Evolutionary conservation across 2,888 invertebrate genomes (phyloP).

Genomic region (Tortrix viridana): DNA sequence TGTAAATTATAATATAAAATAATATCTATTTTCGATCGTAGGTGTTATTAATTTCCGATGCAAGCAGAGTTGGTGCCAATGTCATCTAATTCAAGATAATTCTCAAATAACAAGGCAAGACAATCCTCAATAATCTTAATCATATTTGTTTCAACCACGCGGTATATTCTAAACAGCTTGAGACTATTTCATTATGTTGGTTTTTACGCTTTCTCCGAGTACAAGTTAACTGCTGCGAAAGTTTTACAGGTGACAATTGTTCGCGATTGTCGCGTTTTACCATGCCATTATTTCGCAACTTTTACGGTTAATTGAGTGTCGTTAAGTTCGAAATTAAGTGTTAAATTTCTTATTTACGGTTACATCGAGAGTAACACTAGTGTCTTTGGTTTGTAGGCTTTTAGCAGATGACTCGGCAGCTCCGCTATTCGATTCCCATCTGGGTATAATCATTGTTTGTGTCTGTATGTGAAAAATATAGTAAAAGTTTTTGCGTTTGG

Average conservation of each 20-base stretch:
- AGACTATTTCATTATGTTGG: slow-evolving; percentile 29
- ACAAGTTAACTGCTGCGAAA: slow-evolving; percentile 27
- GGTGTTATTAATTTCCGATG: not conserved
- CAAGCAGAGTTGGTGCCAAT: not conserved
- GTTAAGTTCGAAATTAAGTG: slow-evolving; percentile 24
- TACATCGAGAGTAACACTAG: slow-evolving; percentile 14
- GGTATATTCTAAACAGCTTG: slow-evolving; percentile 9
- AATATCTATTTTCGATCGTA: too few species aligned
- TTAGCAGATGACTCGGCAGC: not conserved
- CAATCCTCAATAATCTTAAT: slow-evolving; percentile 15
- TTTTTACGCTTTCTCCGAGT: slow-evolving; percentile 35
- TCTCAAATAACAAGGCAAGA: not conserved
- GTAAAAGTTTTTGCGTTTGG: too few species aligned
- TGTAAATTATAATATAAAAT: too few species aligned
- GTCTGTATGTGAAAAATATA: too few species aligned
- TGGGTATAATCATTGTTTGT: too few species aligned
- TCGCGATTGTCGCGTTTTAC: slow-evolving; percentile 25
- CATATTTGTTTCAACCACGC: slow-evolving; percentile 10
- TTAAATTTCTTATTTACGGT: slow-evolving; percentile 21
- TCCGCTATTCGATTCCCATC: too few species aligned
- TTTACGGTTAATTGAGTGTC: slow-evolving; percentile 25
- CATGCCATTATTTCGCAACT: slow-evolving; percentile 25
- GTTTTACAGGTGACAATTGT: slow-evolving; percentile 30
- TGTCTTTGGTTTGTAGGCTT: not conserved
- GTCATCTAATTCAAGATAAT: slow-evolving; percentile 3